Evolutionary conservation across 2,113 vertebrate species (phyloP).

Genomic region (Cichladusa arquata): DNA sequence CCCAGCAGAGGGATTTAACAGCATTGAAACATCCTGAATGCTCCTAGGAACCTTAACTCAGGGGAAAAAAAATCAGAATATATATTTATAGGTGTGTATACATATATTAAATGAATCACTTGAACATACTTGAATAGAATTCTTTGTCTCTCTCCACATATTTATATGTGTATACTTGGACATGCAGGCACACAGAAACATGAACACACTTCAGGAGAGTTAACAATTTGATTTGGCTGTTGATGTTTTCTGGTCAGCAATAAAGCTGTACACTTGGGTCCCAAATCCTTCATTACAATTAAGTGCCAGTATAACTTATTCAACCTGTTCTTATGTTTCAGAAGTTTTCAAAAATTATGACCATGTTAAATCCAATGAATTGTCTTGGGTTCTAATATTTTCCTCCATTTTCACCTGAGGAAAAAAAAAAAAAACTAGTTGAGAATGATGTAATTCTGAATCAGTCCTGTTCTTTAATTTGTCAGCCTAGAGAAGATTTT

Average conservation of each 20-base stretch:
- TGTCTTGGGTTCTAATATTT: not conserved
- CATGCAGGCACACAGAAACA: not conserved
- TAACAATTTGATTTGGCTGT: not conserved
- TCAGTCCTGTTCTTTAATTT: not conserved
- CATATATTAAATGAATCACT: not conserved
- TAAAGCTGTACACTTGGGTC: not conserved
- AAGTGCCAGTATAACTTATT: not conserved
- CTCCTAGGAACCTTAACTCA: not conserved
- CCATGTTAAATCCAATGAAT: not conserved
- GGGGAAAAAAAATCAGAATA: not conserved
- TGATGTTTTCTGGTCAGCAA: not conserved
- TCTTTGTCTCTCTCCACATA: not conserved
- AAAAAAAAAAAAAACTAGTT: not conserved
- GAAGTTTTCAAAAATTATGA: not conserved
- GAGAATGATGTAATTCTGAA: not conserved
- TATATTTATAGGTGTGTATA: not conserved
- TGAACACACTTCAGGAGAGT: not conserved
- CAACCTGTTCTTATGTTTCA: not conserved
- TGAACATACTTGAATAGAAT: not conserved
- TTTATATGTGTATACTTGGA: fast-evolving
- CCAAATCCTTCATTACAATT: not conserved
- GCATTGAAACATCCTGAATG: not conserved
- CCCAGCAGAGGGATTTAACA: not conserved
- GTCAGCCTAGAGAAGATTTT: not conserved
- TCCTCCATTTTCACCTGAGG: not conserved